phyloP scores from a whole-genome alignment of 2,888 invertebrate genomes.

The Epicampocera succincta region DNA sequence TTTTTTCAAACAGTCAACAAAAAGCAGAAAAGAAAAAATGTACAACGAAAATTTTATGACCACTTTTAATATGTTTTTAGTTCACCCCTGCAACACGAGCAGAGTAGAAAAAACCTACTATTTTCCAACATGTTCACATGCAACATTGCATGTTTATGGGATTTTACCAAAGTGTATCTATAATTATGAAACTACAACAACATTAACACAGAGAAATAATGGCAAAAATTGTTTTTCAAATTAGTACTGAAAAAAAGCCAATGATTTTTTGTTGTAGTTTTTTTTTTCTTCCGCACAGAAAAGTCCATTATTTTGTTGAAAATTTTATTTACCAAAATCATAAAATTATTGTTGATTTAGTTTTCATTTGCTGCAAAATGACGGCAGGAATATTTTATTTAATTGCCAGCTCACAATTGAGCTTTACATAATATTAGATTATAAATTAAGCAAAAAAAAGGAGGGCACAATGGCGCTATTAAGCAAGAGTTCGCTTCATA shows the following conservation, averaged over 20 bases:
- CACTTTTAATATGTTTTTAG: conserved; percentile 47
- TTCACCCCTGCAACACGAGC: conserved; percentile 1
- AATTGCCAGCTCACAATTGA: conserved; percentile 7
- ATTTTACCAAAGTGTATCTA: conserved; percentile 63
- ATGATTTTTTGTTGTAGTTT: conserved; percentile 3
- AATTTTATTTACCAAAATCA: conserved; percentile 16
- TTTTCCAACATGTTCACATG: conserved; percentile 44
- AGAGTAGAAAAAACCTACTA: background rate
- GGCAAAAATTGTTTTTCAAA: conserved; percentile 5
- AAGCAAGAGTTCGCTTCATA: too few relatives aligned
- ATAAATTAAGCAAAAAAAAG: conserved; percentile 2
- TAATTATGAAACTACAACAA: conserved; percentile 61
- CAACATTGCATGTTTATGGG: conserved; percentile 66
- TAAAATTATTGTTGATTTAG: background rate
- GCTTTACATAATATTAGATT: background rate
- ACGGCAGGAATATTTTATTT: conserved; percentile 1
- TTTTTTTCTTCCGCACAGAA: conserved; percentile 9
- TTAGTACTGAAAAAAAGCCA: conserved; percentile 25
- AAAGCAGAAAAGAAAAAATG: too few relatives aligned
- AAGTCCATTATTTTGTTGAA: background rate
- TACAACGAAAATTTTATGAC: conserved; percentile 46
- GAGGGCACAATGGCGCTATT: background rate
- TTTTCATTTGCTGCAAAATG: background rate
- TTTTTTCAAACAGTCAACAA: conserved; percentile 4
- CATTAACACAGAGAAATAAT: background rate